A percentile compares a stretch with the other conserved stretches of the same genome.
Conservation (phyloP, 2,888 invertebrate genomes). For the Fragum fragum region DNA sequence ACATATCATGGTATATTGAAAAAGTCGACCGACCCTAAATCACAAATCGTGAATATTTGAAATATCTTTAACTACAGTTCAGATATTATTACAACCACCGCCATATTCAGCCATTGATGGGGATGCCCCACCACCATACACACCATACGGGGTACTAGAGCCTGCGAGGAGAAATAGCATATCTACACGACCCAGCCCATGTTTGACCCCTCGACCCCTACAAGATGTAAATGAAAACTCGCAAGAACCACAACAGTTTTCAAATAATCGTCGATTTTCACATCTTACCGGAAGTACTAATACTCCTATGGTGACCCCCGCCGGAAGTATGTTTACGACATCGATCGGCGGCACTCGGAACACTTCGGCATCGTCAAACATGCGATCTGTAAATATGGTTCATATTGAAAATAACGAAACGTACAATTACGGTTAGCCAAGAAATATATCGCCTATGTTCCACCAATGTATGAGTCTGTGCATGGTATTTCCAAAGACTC, state of each 20-base stretch:
- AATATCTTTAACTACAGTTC: constrained; percentile 4
- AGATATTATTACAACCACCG: constrained; percentile 21
- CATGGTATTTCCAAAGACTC: neutral
- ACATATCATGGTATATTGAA: no score
- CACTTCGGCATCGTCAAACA: constrained; percentile 37
- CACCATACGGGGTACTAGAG: constrained; percentile 11
- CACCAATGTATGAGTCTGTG: neutral
- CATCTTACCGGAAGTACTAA: constrained; percentile 28
- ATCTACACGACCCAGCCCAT: neutral
- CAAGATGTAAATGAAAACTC: constrained; percentile 9
- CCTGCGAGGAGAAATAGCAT: neutral
- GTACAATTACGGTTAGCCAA: neutral
- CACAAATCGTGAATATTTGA: no score
- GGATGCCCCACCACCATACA: constrained; percentile 34
- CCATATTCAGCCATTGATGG: constrained; percentile 25
- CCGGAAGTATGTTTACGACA: constrained; percentile 46
- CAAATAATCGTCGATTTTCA: neutral
- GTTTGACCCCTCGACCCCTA: constrained; percentile 14
- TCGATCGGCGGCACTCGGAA: constrained; percentile 38
- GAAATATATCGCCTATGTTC: neutral
- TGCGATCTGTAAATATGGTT: constrained; percentile 36
- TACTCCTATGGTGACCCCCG: constrained; percentile 28
- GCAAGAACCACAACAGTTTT: constrained; percentile 8
- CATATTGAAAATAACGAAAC: constrained; percentile 19
- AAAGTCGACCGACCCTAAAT: no score